These are phyloP conservation scores for Entomobrya multifasciata DNA, from an alignment of 2,888 invertebrate species.

Conservation along the genomic window DNA sequence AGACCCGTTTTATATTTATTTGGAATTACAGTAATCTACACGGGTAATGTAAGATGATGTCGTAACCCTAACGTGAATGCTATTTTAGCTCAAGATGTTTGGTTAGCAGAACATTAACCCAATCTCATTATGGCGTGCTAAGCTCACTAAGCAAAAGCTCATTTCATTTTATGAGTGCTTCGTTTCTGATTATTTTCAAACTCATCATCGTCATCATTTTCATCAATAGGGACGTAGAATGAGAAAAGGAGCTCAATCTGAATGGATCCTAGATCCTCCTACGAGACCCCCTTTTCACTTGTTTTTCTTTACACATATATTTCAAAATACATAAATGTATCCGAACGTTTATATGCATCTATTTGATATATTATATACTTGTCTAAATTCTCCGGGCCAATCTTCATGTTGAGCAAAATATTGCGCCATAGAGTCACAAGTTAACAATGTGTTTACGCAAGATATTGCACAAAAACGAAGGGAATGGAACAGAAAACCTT, in stretches of 20 bases:
- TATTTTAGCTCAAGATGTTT: conserved; percentile 31
- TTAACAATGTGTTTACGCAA: neutral
- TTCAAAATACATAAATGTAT: too few species aligned
- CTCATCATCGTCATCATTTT: neutral
- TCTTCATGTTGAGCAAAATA: too few species aligned
- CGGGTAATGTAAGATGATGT: neutral
- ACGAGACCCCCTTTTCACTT: too few species aligned
- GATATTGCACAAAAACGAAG: neutral
- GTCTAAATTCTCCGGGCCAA: too few species aligned
- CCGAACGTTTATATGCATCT: too few species aligned
- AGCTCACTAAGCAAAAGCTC: conserved; percentile 7
- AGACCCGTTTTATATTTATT: neutral
- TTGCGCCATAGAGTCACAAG: neutral
- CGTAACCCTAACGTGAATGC: neutral
- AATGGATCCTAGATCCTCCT: too few species aligned
- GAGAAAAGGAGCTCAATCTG: neutral
- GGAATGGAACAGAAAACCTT: neutral
- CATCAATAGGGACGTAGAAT: neutral
- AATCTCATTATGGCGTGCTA: conserved; percentile 43
- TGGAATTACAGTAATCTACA: conserved; percentile 31
- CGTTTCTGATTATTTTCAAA: neutral
- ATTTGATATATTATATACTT: too few species aligned
- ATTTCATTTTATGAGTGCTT: neutral
- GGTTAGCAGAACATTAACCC: conserved; percentile 47
- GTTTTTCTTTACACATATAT: too few species aligned